phyloP scores from a whole-genome alignment of 2,797 vertebrate species.

The Hozukius guyotensis region DNA sequence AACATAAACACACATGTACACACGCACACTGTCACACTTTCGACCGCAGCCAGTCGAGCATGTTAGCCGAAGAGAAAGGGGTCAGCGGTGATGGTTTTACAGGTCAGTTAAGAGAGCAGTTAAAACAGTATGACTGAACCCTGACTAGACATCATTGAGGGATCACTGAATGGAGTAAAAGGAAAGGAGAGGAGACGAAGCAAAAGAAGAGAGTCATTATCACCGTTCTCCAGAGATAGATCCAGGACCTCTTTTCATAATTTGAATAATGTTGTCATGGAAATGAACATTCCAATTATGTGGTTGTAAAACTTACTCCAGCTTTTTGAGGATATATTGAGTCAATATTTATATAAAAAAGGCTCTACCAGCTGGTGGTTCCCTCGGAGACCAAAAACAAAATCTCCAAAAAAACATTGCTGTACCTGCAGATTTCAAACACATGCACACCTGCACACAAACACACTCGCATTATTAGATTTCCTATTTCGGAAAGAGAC shows the following conservation, averaged over 20 bases:
- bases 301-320: conserved; percentile 18
- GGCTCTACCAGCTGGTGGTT: conserved; percentile 31
- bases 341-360: conserved; percentile 24
- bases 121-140: conserved; percentile 40
- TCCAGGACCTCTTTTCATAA: conserved; percentile 12
- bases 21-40: conserved; percentile 4
- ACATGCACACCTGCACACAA: conserved; percentile 4
- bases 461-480: conserved; percentile 10
- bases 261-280: conserved; percentile 38
- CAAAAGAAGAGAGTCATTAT: conserved; percentile 8
- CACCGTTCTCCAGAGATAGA: neutral
- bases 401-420: neutral
- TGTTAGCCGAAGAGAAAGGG: conserved; percentile 33
- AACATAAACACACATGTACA: neutral
- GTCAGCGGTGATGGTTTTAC: conserved; percentile 46
- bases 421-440: conserved; percentile 30
- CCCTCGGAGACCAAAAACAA: conserved; percentile 12
- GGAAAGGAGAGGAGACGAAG: neutral
- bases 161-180: conserved; percentile 14
- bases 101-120: conserved; percentile 45
- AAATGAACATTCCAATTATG: conserved; percentile 43
- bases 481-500: conserved; percentile 17
- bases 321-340: conserved; percentile 47
- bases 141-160: conserved; percentile 21
- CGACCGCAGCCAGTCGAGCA: conserved; percentile 18